Conservation (phyloP, 2,888 invertebrate species). For the Leucophenga montana region DNA sequence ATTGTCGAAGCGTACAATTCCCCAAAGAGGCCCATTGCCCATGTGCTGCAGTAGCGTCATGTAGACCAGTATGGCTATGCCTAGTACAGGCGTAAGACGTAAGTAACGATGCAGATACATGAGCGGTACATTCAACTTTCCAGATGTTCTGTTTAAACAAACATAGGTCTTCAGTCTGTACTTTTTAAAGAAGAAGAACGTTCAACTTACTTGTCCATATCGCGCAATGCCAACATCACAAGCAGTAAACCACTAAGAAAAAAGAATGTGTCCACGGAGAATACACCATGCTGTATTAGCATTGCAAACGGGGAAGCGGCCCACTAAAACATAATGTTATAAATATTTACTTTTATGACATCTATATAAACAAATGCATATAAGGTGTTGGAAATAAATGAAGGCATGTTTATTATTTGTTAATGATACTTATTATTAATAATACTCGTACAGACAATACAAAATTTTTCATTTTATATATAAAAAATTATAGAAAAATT, state of each 20-base stretch:
- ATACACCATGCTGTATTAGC: slow-evolving; percentile 68
- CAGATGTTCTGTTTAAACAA: slow-evolving; percentile 41
- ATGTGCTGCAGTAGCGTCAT: slow-evolving; percentile 72
- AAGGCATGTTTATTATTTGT: too few species aligned
- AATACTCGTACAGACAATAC: too few species aligned
- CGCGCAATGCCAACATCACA: slow-evolving; percentile 59
- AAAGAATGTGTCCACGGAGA: slow-evolving; percentile 79
- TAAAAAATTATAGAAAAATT: too few species aligned
- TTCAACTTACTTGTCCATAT: slow-evolving; percentile 57
- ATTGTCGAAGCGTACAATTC: background rate
- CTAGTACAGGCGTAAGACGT: slow-evolving; percentile 75
- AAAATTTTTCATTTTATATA: too few species aligned
- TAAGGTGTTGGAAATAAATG: too few species aligned
- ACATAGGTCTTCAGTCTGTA: background rate
- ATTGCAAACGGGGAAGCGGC: slow-evolving; percentile 50
- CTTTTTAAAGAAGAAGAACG: too few species aligned
- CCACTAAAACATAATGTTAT: slow-evolving; percentile 50
- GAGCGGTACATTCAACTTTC: slow-evolving; percentile 54
- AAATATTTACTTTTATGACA: too few species aligned
- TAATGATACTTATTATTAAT: too few species aligned
- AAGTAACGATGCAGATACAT: slow-evolving; percentile 65
- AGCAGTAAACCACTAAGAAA: slow-evolving; percentile 77
- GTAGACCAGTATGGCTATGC: slow-evolving; percentile 72
- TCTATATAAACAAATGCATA: background rate
- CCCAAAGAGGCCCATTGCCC: slow-evolving; percentile 74